Conservation (phyloP, 2,888 invertebrate genomes). For the Sabatieria punctata region DNA sequence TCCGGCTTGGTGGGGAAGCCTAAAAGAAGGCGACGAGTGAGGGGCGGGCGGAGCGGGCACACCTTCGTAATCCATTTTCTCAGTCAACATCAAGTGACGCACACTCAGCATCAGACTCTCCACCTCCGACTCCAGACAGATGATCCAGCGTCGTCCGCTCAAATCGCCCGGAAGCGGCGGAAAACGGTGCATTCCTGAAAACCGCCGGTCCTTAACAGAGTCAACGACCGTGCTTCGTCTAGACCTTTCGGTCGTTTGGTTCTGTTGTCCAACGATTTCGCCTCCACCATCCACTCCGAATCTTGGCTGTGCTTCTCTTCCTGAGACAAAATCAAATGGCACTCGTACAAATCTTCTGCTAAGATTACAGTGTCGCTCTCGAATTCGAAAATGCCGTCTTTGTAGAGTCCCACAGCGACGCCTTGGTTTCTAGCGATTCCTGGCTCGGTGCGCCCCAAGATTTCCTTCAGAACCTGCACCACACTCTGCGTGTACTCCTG, state of each 20-base stretch:
- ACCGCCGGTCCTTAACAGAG: too few relatives aligned
- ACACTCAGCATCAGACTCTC: background rate
- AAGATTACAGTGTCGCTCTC: background rate
- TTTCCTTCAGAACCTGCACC: background rate
- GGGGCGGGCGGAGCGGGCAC: background rate
- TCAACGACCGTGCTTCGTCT: too few relatives aligned
- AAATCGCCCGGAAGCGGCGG: conserved; percentile 3
- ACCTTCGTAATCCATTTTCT: conserved; percentile 2
- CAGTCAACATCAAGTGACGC: background rate
- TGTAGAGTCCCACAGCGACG: conserved; percentile 2
- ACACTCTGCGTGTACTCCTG: background rate
- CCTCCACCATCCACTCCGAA: too few relatives aligned
- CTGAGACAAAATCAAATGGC: too few relatives aligned
- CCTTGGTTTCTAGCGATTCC: background rate
- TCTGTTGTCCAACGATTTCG: too few relatives aligned
- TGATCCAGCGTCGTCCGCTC: conserved; percentile 3
- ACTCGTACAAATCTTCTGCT: too few relatives aligned
- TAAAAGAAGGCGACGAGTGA: background rate
- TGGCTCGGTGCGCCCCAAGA: conserved; percentile 6
- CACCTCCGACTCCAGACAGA: background rate
- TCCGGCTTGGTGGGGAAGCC: conserved; percentile 3
- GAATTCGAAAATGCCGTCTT: background rate
- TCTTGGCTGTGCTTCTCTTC: too few relatives aligned
- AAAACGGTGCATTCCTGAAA: too few relatives aligned
- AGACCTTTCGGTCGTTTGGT: too few relatives aligned